These are phyloP conservation scores for Brachyhypopomus gauderio DNA, from an alignment of 2,113 vertebrate genomes.

Conservation along the genomic window DNA sequence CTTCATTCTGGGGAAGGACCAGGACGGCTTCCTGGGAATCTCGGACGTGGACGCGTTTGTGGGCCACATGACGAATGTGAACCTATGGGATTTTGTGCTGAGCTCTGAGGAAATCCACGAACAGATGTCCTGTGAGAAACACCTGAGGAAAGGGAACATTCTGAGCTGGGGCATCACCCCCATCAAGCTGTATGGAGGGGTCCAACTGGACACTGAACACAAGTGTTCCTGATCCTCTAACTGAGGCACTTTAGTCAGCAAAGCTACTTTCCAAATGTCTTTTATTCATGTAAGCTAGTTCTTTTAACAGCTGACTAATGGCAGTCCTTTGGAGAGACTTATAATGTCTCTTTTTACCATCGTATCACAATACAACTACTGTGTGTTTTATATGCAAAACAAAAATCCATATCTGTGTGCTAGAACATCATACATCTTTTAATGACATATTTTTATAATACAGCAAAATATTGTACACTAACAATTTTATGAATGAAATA, in stretches of 20 bases:
- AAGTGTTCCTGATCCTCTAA: slow-evolving; percentile 70
- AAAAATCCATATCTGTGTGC: slow-evolving; percentile 24
- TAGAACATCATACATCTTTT: slow-evolving; percentile 27
- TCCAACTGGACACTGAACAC: slow-evolving; percentile 75
- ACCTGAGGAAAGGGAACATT: slow-evolving; percentile 68
- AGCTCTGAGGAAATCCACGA: slow-evolving; percentile 65
- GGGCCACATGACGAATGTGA: slow-evolving; percentile 75
- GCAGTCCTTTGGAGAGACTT: not conserved
- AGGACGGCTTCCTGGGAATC: slow-evolving; percentile 75
- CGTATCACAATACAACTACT: not conserved
- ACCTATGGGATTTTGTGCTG: slow-evolving; percentile 80
- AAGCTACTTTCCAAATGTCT: not conserved
- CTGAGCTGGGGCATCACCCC: slow-evolving; percentile 78
- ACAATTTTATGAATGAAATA: not conserved
- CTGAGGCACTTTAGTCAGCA: not conserved
- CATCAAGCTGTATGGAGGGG: slow-evolving; percentile 76
- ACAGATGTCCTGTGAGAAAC: slow-evolving; percentile 70
- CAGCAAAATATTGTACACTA: not conserved
- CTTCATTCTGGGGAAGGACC: slow-evolving; percentile 77
- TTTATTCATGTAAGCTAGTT: not conserved
- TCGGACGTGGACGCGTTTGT: slow-evolving; percentile 71
- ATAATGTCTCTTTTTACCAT: not conserved
- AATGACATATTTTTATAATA: not conserved
- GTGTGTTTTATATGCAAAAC: not conserved
- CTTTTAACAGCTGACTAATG: not conserved